Conservation (phyloP, 64 coral and sea anemone genomes). For the Astreopora myriophthalma region DNA sequence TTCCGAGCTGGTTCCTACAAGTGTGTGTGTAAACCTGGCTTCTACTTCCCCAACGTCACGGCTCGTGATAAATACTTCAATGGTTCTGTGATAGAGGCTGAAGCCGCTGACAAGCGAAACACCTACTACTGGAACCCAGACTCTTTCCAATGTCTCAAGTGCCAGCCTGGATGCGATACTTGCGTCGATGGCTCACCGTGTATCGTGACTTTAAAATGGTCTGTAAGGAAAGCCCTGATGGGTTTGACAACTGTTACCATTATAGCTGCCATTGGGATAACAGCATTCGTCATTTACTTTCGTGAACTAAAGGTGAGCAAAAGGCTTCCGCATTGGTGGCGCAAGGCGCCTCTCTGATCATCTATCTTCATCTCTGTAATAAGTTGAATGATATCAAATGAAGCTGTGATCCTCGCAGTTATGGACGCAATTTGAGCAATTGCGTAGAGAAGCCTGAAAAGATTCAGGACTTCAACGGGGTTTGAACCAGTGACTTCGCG, state of each 20-base stretch:
- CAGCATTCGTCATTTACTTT: slow-evolving; percentile 62
- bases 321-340: too few relatives aligned
- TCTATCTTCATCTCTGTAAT: too few relatives aligned
- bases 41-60: slow-evolving; percentile 67
- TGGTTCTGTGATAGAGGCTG: slow-evolving; percentile 69
- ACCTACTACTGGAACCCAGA: slow-evolving; percentile 66
- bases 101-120: slow-evolving; percentile 23
- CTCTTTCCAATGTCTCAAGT: slow-evolving; percentile 75
- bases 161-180: slow-evolving; percentile 63
- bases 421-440: too few relatives aligned
- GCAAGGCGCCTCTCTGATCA: too few relatives aligned
- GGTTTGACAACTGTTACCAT: slow-evolving; percentile 61
- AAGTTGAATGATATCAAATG: too few relatives aligned
- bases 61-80: slow-evolving; percentile 74
- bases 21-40: slow-evolving; percentile 87
- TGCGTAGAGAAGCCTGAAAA: too few relatives aligned
- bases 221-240: slow-evolving; percentile 73
- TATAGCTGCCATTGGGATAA: slow-evolving; percentile 47
- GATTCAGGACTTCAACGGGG: too few relatives aligned
- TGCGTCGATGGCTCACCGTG: slow-evolving; percentile 88
- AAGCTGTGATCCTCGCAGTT: too few relatives aligned
- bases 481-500: too few relatives aligned
- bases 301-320: slow-evolving; percentile 79
- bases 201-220: slow-evolving; percentile 83
- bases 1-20: slow-evolving; percentile 91